Conservation (phyloP, 2,113 vertebrate species). For the Hemicordylus capensis region DNA sequence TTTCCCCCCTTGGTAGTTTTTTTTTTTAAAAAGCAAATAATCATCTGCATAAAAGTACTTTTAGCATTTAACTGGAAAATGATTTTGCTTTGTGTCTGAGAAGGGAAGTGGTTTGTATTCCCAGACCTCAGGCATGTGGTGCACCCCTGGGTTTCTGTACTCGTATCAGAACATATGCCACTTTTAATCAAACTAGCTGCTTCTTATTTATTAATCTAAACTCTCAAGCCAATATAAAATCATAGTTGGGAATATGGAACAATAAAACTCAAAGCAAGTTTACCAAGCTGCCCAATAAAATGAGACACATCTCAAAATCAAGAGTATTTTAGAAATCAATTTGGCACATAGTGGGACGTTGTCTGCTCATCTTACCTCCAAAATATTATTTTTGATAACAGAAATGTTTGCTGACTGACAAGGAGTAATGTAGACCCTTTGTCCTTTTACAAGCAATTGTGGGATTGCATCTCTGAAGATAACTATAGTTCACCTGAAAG, state of each 20-base stretch:
- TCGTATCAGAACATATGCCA: slow-evolving; percentile 38
- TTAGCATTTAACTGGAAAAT: slow-evolving; percentile 5
- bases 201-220: slow-evolving; percentile 44
- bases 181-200: slow-evolving; percentile 55
- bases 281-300: slow-evolving; percentile 9
- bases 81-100: slow-evolving; percentile 32
- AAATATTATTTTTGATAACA: not conserved
- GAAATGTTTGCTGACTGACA: not conserved
- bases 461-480: slow-evolving; percentile 1
- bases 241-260: not conserved
- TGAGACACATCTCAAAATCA: not conserved
- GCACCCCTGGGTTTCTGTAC: slow-evolving; percentile 22
- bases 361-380: not conserved
- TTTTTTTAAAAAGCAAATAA: slow-evolving; percentile 26
- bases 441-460: not conserved
- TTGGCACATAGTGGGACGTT: not conserved
- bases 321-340: not conserved
- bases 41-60: slow-evolving; percentile 20
- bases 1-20: not conserved
- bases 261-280: not conserved
- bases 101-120: slow-evolving; percentile 40
- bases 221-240: slow-evolving; percentile 19
- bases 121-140: slow-evolving; percentile 8
- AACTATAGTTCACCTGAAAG: not conserved
- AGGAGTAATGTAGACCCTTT: not conserved